These are phyloP conservation scores for Conger conger DNA, from an alignment of 2,113 vertebrate species.

Conservation along the genomic window DNA sequence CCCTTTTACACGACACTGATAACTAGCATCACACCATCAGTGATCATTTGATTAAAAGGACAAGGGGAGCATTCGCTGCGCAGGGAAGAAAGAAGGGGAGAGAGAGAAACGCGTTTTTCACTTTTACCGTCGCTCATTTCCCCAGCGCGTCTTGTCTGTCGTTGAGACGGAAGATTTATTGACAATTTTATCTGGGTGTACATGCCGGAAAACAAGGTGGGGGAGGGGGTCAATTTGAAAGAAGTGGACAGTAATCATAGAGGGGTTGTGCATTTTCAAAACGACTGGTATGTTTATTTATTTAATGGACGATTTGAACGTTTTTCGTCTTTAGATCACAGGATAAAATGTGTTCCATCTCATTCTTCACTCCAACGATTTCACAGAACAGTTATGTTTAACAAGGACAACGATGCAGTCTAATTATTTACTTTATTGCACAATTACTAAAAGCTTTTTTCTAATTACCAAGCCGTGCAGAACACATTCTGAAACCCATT, in stretches of 20 bases:
- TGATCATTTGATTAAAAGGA: slow-evolving; percentile 23
- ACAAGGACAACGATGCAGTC: slow-evolving; percentile 51
- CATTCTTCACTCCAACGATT: not conserved
- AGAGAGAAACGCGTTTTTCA: slow-evolving; percentile 13
- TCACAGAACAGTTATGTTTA: slow-evolving; percentile 49
- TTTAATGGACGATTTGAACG: slow-evolving; percentile 24
- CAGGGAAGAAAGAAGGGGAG: slow-evolving; percentile 27
- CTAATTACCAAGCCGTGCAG: slow-evolving; percentile 58
- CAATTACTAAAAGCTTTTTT: slow-evolving; percentile 42
- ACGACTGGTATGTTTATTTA: slow-evolving; percentile 53
- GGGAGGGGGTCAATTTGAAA: slow-evolving; percentile 54
- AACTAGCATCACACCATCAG: not conserved
- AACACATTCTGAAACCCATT: slow-evolving; percentile 68
- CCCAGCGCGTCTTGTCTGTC: slow-evolving; percentile 36
- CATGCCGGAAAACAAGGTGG: slow-evolving; percentile 49
- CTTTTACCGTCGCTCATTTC: slow-evolving; percentile 22
- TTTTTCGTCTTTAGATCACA: slow-evolving; percentile 9
- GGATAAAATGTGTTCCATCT: not conserved
- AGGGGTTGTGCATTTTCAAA: not conserved
- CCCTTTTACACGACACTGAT: not conserved
- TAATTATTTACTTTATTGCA: slow-evolving; percentile 42
- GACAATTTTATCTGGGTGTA: slow-evolving; percentile 48
- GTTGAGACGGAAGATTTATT: slow-evolving; percentile 50
- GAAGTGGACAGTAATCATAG: slow-evolving; percentile 36
- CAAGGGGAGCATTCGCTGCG: not conserved